Evolutionary conservation across 2,797 vertebrate species (phyloP).

Genomic region (Acropternis orthonyx): DNA sequence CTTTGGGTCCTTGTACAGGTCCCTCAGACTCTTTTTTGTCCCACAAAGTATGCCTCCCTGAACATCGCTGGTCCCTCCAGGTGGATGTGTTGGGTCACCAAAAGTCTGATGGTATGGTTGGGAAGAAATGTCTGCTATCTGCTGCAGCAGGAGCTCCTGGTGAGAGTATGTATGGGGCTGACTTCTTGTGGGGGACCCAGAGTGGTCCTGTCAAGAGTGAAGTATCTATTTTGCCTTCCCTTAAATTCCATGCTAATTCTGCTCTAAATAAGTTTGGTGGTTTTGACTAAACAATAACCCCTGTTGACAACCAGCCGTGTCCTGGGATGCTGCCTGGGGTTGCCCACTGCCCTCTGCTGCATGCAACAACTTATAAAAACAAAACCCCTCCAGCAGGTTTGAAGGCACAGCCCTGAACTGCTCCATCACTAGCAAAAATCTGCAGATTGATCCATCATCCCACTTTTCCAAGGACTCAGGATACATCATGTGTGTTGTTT

Average conservation of each 20-base stretch:
- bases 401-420: neutral
- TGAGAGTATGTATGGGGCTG: neutral
- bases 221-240: neutral
- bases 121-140: neutral
- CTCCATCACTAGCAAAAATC: neutral
- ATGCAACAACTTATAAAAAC: neutral
- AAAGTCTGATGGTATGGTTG: neutral
- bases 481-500: neutral
- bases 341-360: neutral
- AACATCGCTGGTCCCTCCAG: neutral
- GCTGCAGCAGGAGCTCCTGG: fast-evolving
- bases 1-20: neutral
- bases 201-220: neutral
- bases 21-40: neutral
- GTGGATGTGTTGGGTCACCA: neutral
- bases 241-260: neutral
- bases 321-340: neutral
- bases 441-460: neutral
- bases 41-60: neutral
- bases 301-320: neutral
- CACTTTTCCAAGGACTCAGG: fast-evolving
- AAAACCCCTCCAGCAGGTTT: neutral
- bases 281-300: neutral
- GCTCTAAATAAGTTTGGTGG: neutral
- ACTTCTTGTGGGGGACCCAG: neutral